Base-by-base conservation (phyloP, 2,888 invertebrate genomes). In the Ditula angustiorana region DNA sequence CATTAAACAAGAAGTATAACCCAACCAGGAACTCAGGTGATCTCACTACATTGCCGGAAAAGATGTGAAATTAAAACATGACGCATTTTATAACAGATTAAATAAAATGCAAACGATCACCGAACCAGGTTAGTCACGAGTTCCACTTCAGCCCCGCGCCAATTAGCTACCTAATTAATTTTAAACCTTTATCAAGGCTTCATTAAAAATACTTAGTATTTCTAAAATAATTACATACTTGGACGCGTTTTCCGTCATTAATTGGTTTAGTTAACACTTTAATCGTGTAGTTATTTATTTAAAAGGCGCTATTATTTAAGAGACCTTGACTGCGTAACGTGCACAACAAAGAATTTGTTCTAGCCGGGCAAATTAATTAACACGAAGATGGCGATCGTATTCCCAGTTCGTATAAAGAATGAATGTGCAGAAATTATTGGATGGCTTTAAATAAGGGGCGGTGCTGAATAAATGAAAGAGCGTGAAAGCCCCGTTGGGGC, bases 391-490 rank as follows among this genome's bases (percentile, higher is more conserved):
- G 57, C 62, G 61, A 68, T 57, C 67, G 67, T 80, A 73, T 67
- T 74, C 69, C 74, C 71, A 69, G 53, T 63, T 58, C 59, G 66
- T 69, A 69, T 78, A 75, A 79, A 75, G 67, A 75, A 71, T 74
- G 71, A 75, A 76, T 75, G 71, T 75, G 71, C 71, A 71, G 61
- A 71, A 82, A 79, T 84, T 83, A 81, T 83, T 77, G 76, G 78
- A 75, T 69, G 71, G 74, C 77, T 77, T 81, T 71, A 79, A 82
- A 83, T 82, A 85, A 82, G 73, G 71, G 75, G 77, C 78, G 75
- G 71, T 71, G 76, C 73, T 89, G 85, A 88, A 89, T 88, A 87
- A 88, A 83, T 86, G 80, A 90, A 82, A 82, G 73, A 81, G 78
- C 81, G 82, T 81, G 82, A 82, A 79, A 82, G 82, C 71, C 79